Evolutionary conservation across 1,140 invertebrate genomes (phyloP), one percentile per base, ranked within the genome.

Genomic region (Cheumatopsyche charites): DNA sequence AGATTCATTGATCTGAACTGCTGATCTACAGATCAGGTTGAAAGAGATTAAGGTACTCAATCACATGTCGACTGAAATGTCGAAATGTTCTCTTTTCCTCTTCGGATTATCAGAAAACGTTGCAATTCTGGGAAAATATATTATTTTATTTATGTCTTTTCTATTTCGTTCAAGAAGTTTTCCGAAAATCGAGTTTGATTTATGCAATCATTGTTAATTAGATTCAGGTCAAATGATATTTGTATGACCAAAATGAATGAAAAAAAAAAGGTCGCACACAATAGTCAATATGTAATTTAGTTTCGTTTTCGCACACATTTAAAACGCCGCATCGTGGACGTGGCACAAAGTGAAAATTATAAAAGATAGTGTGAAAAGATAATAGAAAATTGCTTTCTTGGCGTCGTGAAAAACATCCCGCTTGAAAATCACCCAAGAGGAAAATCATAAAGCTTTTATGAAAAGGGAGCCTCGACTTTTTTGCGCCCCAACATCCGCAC

Each of bases 331-430:
- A 42, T n/a, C 47, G 15, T 1, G 1, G 47, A 13, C 15, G 6
- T 19, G 9, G 47, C 15, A 52, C 47, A 52, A 52, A 52, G 19
- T 17, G 45, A 47, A 47, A 17, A 67, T 72, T 55, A 72, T 67
- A 72, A 67, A 72, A 58, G 49, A 61, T 52, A 62, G 47, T 45
- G 49, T 42, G 61, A 72, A 49, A 43, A 58, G 65, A 67, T 55
- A 61, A 42, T 26, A 65, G 63, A 67, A 72, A 72, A 72, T 72
- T 72, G 71, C 71, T 72, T 67, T 67, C 52, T 72, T 61, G 67
- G 63, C 67, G 63, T 72, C 66, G 66, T 67, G 61, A 67, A 67
- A 41, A 58, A 61, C 65, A 42, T 41, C 29, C 21, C 21, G 61
- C 26, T 65, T 55, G 49, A 68, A 23, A 70, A 15, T 61, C 21